Evolutionary conservation across 2,113 vertebrate genomes (phyloP).

Genomic region (Onychostruthus taczanowskii): DNA sequence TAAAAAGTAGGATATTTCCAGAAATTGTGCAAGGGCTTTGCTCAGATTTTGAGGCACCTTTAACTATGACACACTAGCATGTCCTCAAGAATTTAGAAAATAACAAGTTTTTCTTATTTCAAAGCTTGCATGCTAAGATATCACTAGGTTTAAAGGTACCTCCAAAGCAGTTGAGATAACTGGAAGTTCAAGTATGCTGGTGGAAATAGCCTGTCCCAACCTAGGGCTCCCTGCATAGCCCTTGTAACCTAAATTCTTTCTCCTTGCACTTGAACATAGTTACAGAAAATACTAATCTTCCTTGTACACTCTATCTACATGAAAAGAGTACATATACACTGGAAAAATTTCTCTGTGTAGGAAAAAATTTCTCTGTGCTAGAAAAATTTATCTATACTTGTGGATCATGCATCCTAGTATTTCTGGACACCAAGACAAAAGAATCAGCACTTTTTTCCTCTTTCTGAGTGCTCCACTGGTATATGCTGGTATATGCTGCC

Average conservation of each 20-base stretch:
- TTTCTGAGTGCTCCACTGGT: not conserved
- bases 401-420: not conserved
- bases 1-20: rapidly evolving
- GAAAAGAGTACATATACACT: not conserved
- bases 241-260: not conserved
- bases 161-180: not conserved
- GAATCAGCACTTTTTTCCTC: not conserved
- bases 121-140: not conserved
- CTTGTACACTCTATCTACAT: not conserved
- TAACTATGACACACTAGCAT: not conserved
- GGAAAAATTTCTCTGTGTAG: not conserved
- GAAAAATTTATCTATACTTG: not conserved
- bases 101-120: not conserved
- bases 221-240: not conserved
- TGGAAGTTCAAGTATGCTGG: not conserved
- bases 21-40: not conserved
- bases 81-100: not conserved
- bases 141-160: not conserved
- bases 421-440: not conserved
- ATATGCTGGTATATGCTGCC: not conserved
- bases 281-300: not conserved
- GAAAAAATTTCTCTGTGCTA: not conserved
- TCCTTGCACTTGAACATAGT: not conserved
- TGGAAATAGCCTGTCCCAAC: not conserved
- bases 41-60: not conserved